Percentiles rank a stretch among this genome's conserved stretches.
Conservation (phyloP, 2,888 invertebrate species). For the Stenichneumon culpator region DNA sequence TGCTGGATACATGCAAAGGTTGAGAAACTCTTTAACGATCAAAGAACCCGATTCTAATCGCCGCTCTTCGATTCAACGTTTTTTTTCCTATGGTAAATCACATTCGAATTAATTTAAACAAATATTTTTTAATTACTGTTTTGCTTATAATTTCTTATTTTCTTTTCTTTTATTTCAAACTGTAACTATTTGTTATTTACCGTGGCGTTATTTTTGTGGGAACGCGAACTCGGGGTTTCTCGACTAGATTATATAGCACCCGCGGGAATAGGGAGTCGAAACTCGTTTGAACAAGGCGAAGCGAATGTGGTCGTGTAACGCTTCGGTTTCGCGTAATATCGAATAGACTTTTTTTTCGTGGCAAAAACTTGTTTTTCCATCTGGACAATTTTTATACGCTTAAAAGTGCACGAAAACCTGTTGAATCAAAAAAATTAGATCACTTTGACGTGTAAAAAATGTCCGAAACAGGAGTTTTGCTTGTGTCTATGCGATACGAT, state of each 20-base stretch:
- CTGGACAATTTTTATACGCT: not conserved
- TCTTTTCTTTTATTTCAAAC: not conserved
- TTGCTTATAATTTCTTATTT: not conserved
- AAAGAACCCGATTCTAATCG: not conserved
- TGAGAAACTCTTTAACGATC: constrained; percentile 25
- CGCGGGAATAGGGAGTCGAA: not conserved
- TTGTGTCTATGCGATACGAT: not conserved
- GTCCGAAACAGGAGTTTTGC: not conserved
- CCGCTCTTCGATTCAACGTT: not conserved
- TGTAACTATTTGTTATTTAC: not conserved
- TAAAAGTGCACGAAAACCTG: not conserved
- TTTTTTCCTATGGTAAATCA: not conserved
- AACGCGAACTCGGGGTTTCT: not conserved
- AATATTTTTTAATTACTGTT: too few species aligned
- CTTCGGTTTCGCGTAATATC: constrained; percentile 1
- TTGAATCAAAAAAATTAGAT: not conserved
- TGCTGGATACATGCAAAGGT: constrained; percentile 6
- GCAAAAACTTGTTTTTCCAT: constrained; percentile 1
- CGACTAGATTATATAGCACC: not conserved
- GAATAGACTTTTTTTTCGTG: not conserved
- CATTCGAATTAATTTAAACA: not conserved
- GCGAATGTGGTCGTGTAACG: constrained; percentile 12
- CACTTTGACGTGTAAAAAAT: not conserved
- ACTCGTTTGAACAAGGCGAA: constrained; percentile 2
- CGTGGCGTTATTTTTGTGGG: not conserved